Evolutionary conservation across 2,113 vertebrate genomes (phyloP), one percentile per base, ranked within the genome.

Genomic region (Prunella himalayana): DNA sequence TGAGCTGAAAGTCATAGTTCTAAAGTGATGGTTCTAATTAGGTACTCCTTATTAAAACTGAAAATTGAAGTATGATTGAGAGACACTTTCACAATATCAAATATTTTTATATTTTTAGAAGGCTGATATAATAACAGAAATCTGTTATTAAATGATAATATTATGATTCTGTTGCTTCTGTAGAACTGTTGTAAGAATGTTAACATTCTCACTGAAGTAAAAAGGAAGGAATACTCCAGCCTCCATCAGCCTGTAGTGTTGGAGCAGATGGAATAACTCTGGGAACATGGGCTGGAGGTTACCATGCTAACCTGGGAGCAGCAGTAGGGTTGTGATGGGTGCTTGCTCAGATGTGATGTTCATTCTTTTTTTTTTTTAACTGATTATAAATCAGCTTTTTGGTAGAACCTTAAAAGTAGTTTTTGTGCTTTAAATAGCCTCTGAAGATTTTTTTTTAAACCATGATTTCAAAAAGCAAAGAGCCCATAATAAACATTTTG

Each of bases 41-140:
- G 54, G 63, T 93, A 68, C 88, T 97, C 76, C 45, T 56, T 86
- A 72, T 94, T 93, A 90, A 96, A 96, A 77, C 96, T 97, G 97
- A 96, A 97, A 86, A 90, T 56, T 83, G 44, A 97, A 89, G 49
- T 96, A 90, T 90, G 84, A 89, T 82, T 94, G 71, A 96, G 97
- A 95, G 86, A 95, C 59, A 78, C 90, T 96, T 94, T 96, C 50
- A 79, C 54, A 45, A 50, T 77, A 81, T 77, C 31, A 87, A 72
- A 91, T 94, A 96, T 97, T 97, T 98, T 97, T 97, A 66, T 97
- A 97, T 96, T 97, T 97, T 95, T 96, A 94, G 76, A 96, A 92
- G 80, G 79, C 61, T 73, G 66, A 90, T 94, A 92, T 91, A 94
- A 88, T 96, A 93, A 89, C 79, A 78, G 79, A 84, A 71, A 54